phyloP scores from a whole-genome alignment of 2,797 vertebrate genomes.

The Varecia variegata region DNA sequence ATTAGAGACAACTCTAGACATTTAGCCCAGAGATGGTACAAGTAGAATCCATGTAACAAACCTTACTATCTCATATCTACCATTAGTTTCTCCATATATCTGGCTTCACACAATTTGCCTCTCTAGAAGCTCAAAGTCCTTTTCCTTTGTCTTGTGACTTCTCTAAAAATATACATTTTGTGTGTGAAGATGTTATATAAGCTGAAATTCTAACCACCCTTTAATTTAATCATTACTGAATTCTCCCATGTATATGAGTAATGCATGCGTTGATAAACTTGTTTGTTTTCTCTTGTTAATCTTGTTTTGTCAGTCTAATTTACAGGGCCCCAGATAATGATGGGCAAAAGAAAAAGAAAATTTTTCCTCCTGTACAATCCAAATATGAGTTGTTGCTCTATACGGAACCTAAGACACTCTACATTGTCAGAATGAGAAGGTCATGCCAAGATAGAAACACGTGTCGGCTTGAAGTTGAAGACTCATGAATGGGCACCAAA shows the following conservation, averaged over 20 bases:
- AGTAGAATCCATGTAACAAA: not conserved
- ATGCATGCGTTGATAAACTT: not conserved
- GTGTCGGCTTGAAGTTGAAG: not conserved
- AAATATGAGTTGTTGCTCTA: not conserved
- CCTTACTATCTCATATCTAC: not conserved
- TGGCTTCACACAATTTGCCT: not conserved
- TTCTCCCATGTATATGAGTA: not conserved
- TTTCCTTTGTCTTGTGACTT: not conserved
- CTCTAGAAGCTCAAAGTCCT: not conserved
- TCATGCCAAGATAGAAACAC: not conserved
- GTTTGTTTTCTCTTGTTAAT: not conserved
- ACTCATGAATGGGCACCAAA: not conserved
- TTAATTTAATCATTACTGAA: not conserved
- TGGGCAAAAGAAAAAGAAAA: not conserved
- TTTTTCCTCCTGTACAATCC: not conserved
- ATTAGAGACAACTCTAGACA: not conserved
- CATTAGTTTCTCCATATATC: not conserved
- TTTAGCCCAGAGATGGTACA: not conserved
- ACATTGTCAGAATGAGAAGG: not conserved
- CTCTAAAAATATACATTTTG: not conserved
- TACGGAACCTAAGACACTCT: not conserved
- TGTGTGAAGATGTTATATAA: not conserved
- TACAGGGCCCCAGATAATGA: not conserved
- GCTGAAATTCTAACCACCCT: not conserved
- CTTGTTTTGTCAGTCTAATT: not conserved